Evolutionary conservation across 2,888 invertebrate species (phyloP).

Genomic region (Lasioglossum oenotherae): DNA sequence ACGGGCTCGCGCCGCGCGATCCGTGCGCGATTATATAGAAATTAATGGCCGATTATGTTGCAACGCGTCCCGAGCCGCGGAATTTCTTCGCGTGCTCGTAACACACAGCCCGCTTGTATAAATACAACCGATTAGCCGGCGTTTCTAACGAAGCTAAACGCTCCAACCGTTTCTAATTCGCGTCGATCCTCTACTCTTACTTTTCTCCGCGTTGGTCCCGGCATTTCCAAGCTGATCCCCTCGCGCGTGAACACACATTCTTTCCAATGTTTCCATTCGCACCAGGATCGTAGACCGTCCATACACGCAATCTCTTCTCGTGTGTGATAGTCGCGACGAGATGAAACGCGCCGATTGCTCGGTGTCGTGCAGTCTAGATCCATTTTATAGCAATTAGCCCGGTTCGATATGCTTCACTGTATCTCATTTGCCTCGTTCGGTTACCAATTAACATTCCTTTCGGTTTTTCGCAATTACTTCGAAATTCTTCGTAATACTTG

Average conservation of each 20-base stretch:
- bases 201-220: neutral
- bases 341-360: neutral
- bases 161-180: neutral
- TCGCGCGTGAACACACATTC: neutral
- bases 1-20: neutral
- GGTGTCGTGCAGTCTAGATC: neutral
- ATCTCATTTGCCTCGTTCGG: neutral
- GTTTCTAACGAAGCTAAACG: slow-evolving; percentile 17
- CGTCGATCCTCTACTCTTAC: neutral
- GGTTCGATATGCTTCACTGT: neutral
- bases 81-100: slow-evolving; percentile 1
- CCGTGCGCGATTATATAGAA: slow-evolving; percentile 34
- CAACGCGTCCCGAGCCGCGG: neutral
- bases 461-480: neutral
- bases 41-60: slow-evolving; percentile 20
- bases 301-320: neutral
- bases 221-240: neutral
- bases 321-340: neutral
- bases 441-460: neutral
- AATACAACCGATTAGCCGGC: slow-evolving; percentile 28
- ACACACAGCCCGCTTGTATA: neutral
- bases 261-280: neutral
- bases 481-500: neutral
- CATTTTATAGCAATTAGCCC: neutral
- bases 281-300: neutral